Conservation (phyloP, 2,888 invertebrate species). For the Catotricha subobsoleta region DNA sequence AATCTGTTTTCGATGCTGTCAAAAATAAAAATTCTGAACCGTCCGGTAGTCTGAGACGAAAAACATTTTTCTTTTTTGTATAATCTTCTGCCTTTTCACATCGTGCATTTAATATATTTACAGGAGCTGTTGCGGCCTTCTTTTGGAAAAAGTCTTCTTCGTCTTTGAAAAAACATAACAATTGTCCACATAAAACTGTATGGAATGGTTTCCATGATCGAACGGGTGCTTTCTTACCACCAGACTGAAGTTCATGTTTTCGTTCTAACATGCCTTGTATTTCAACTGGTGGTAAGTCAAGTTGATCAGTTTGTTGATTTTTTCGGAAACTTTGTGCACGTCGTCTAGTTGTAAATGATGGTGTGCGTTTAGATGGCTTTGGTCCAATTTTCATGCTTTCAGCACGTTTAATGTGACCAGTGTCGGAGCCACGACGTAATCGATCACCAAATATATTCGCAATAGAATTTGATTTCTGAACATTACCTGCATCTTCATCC, state of each 20-base stretch:
- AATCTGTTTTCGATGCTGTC: slow-evolving; percentile 49
- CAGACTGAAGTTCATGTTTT: slow-evolving; percentile 85
- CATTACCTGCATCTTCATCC: slow-evolving; percentile 11
- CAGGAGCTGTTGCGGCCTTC: slow-evolving; percentile 73
- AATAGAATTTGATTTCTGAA: slow-evolving; percentile 40
- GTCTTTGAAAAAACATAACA: slow-evolving; percentile 95
- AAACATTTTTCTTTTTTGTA: slow-evolving; percentile 86
- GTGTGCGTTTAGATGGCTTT: slow-evolving; percentile 80
- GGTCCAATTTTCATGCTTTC: slow-evolving; percentile 73
- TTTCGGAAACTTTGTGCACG: slow-evolving; percentile 74
- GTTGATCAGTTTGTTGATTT: slow-evolving; percentile 40
- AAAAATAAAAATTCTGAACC: slow-evolving; percentile 87
- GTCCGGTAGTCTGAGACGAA: slow-evolving; percentile 71
- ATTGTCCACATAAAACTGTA: slow-evolving; percentile 88
- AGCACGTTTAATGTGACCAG: slow-evolving; percentile 47
- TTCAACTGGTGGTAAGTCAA: slow-evolving; percentile 62
- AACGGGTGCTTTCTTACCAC: slow-evolving; percentile 86
- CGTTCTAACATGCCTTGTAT: slow-evolving; percentile 81
- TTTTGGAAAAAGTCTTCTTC: slow-evolving; percentile 75
- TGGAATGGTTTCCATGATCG: slow-evolving; percentile 92
- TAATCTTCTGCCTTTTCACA: slow-evolving; percentile 85
- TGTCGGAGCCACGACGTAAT: slow-evolving; percentile 37
- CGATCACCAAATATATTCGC: slow-evolving; percentile 45
- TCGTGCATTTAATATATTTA: slow-evolving; percentile 57
- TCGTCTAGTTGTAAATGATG: slow-evolving; percentile 85